Evolutionary conservation across 2,888 invertebrate genomes (phyloP), one percentile per base, ranked within the genome.

Genomic region (Incurvaria masculella): DNA sequence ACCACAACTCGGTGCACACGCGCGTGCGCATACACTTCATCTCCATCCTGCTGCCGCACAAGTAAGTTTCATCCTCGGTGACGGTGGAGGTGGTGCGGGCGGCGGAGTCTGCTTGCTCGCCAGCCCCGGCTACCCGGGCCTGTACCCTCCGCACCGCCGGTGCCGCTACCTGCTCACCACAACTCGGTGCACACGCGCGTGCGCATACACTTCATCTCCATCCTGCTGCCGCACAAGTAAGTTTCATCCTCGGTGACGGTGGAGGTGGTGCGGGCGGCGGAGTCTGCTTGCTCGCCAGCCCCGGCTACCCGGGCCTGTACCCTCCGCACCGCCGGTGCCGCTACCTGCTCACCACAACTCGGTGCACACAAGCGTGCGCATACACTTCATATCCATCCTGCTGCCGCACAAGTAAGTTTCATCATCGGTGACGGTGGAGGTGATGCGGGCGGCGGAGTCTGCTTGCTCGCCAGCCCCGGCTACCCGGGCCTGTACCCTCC

Each of bases 251-350:
- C n/a, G n/a, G n/a, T n/a, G n/a, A n/a, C n/a, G n/a, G n/a, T n/a
- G n/a, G n/a, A n/a, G n/a, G n/a, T n/a, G n/a, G n/a, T n/a, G n/a
- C 81, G 48, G 81, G 78, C 2, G 14, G 61, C 2, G 79, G 79
- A 14, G 61, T 80, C 2, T 89, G 89, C 62, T 80, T 84, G 47
- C 71, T 89, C 45, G 86, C 88, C 10, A 88, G 88, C 60, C 88
- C 89, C 1, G 87, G 87, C n/a, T 88, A 86, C 63, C 88, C 89
- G 0, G 89, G 89, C 1, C 68, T 88, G 23, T 89, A 89, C 63
- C 86, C 86, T 2, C 83, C 84, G 2, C 72, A 74, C 49, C 66
- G 78, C 10, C 80, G 82, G 50, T 89, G 89, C 68, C 82, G 84
- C 56, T 89, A 87, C 65, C 83, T 85, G 58, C 82, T 89, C 61